Evolutionary conservation across 2,888 invertebrate genomes (phyloP), one percentile per base, ranked within the genome.

Genomic region (Plebejus argus): DNA sequence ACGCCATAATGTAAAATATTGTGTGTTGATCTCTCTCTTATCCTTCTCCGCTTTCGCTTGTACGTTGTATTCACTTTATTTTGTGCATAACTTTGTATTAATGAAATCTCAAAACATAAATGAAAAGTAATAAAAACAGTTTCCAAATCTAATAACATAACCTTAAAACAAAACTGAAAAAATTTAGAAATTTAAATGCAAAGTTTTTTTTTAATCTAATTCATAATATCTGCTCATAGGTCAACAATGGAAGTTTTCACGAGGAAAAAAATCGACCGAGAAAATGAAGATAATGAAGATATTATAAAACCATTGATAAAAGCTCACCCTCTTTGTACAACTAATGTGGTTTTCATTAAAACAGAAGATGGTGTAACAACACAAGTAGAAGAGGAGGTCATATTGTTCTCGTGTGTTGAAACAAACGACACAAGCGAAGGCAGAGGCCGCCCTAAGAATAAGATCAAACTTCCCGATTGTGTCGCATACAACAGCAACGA

Each of bases 281-380:
- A 74, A 53, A 15, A 12, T 20, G 23, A 45, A 20, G 7, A 10
- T n/a, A 28, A 28, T 28, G 28, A 28, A 28, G 2, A 28, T 28
- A 45, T 12, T 28, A 45, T 12, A 23, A 28, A 23, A 8, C 53
- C 53, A 28, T 28, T 53, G 49, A 74, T 74, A 12, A 49, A 18
- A 28, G 77, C 77, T 18, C 58, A 77, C 10, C 77, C 77, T 4
- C 20, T 77, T 23, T 77, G 77, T 23, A 71, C 77, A 3, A 77
- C 77, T 18, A 77, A 72, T 45, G 77, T 77, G 18, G 72, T 77
- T 33, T 77, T 77, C 33, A 61, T 77, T 20, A 77, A 77, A 58
- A 72, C 71, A 1, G 45, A 58, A 45, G 39, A 71, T 0, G 77
- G 77, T 39, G 72, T 45, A 20, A 70, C 72, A 33, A 58, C 72